These are phyloP conservation scores for Atta cephalotes DNA, from an alignment of 1,140 invertebrate genomes.

Conservation along the genomic window DNA sequence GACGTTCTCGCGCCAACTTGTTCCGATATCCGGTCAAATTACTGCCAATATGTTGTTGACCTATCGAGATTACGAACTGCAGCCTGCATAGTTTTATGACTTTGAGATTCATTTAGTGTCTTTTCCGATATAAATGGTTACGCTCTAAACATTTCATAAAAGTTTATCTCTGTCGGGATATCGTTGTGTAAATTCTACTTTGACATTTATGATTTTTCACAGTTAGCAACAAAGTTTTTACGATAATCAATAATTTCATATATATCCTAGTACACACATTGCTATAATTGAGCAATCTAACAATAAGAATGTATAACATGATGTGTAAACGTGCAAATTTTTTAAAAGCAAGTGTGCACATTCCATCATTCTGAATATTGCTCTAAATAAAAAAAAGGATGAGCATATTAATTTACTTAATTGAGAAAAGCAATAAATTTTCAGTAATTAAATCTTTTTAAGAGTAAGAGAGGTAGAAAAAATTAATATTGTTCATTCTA, in stretches of 20 bases:
- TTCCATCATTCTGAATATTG: not conserved
- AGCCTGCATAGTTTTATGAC: not conserved
- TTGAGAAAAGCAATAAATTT: not conserved
- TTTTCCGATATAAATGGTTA: not conserved
- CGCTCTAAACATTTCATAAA: not conserved
- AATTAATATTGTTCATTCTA: constrained; percentile 24
- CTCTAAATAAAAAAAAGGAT: not conserved
- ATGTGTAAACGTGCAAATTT: not conserved
- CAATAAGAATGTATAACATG: not conserved
- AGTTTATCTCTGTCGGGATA: not conserved
- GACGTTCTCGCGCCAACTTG: constrained; percentile 21
- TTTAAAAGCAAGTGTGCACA: not conserved
- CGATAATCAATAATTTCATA: not conserved
- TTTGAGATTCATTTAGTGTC: not conserved
- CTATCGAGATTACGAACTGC: not conserved
- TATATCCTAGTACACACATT: not conserved
- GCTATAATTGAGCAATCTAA: not conserved
- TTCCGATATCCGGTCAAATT: constrained; percentile 40
- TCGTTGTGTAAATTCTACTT: constrained; percentile 5
- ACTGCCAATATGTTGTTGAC: constrained; percentile 1
- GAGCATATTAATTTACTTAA: not conserved
- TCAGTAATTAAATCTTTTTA: not conserved
- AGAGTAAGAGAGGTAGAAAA: not conserved
- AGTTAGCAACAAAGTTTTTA: not conserved
- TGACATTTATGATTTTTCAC: constrained; percentile 13